These are phyloP conservation scores for Rotaria sp. DNA, from an alignment of 2,888 invertebrate species.

Conservation along the genomic window DNA sequence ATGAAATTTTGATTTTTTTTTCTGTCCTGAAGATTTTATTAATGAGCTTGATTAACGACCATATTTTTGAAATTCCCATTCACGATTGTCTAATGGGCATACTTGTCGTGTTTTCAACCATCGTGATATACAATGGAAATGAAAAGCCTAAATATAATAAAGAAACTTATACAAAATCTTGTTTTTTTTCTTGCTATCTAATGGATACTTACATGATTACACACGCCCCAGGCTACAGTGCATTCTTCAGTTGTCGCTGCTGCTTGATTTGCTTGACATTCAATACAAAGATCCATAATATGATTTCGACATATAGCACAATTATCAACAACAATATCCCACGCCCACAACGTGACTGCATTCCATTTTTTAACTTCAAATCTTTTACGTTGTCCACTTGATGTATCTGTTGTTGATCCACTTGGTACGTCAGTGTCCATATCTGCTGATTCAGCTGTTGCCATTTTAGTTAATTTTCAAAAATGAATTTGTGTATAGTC, in stretches of 20 bases:
- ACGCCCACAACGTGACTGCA: constrained; percentile 97
- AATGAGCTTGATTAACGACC: background rate
- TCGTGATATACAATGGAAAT: constrained; percentile 97
- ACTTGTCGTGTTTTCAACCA: constrained; percentile 98
- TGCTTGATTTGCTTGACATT: constrained; percentile 85
- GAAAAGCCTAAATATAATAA: constrained; percentile 73
- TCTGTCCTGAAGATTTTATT: background rate
- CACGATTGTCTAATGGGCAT: constrained; percentile 97
- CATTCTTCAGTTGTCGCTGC: constrained; percentile 97
- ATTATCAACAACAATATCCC: constrained; percentile 96
- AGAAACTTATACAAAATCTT: too few relatives aligned
- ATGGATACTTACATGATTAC: constrained; percentile 62
- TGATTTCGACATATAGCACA: constrained; percentile 99
- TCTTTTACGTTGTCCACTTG: constrained; percentile 16
- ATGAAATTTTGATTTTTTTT: too few relatives aligned
- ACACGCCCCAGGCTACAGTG: constrained; percentile 98
- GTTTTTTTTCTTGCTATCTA: background rate
- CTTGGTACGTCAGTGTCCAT: background rate
- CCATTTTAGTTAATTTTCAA: background rate
- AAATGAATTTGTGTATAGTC: background rate
- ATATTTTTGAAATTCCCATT: constrained; percentile 99
- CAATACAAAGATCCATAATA: constrained; percentile 98
- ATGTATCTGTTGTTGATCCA: background rate
- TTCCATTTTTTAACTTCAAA: constrained; percentile 71
- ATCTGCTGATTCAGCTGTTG: background rate